Conservation (phyloP, 2,797 vertebrate species). For the Alfaro cultratus region DNA sequence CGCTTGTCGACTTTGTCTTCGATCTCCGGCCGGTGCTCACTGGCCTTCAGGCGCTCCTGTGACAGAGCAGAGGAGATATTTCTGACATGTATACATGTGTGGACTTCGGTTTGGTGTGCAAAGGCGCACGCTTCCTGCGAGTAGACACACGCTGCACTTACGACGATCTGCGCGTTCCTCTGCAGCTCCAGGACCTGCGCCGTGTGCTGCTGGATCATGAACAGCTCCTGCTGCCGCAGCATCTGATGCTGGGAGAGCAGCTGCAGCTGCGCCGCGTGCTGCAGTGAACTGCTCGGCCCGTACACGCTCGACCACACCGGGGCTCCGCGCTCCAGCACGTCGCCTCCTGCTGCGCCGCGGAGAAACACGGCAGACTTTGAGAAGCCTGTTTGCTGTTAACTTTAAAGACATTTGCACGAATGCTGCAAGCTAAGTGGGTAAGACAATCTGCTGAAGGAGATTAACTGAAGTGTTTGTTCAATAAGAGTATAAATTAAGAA, state of each 20-base stretch:
- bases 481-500: background rate
- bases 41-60: slow-evolving; percentile 93
- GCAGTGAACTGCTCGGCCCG: slow-evolving; percentile 88
- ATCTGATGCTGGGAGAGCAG: slow-evolving; percentile 97
- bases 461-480: background rate
- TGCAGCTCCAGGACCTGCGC: slow-evolving; percentile 5
- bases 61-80: slow-evolving; percentile 22
- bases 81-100: slow-evolving; percentile 7
- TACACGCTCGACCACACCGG: slow-evolving; percentile 93
- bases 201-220: slow-evolving; percentile 88
- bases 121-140: background rate
- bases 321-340: slow-evolving; percentile 91
- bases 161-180: slow-evolving; percentile 1
- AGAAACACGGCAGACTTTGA: background rate
- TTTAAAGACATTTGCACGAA: background rate
- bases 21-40: slow-evolving; percentile 86
- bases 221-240: slow-evolving; percentile 93
- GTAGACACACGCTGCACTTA: background rate
- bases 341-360: slow-evolving; percentile 76
- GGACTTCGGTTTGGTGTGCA: background rate
- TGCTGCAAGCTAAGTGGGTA: background rate
- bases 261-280: slow-evolving; percentile 97
- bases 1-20: slow-evolving; percentile 90
- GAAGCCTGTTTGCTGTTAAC: background rate
- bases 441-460: background rate